These are phyloP conservation scores for Strigamia maritima DNA, from an alignment of 2,888 invertebrate genomes.

Conservation along the genomic window DNA sequence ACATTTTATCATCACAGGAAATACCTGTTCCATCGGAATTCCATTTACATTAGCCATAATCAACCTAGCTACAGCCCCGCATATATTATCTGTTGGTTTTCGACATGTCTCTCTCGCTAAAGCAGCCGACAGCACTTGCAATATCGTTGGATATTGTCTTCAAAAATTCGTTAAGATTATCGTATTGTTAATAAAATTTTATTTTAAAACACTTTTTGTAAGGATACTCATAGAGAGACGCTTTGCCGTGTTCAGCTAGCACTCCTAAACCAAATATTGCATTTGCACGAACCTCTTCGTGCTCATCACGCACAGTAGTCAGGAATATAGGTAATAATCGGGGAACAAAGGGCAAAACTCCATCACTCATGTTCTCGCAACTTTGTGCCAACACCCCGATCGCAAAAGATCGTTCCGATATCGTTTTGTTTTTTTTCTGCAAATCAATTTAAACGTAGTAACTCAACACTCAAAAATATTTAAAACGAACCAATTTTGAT, in stretches of 20 bases:
- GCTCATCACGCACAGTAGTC: conserved; percentile 61
- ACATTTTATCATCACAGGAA: conserved; percentile 67
- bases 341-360: conserved; percentile 59
- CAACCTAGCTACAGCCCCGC: conserved; percentile 71
- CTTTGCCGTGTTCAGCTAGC: conserved; percentile 63
- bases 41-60: conserved; percentile 63
- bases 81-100: conserved; percentile 70
- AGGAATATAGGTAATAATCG: conserved; percentile 64
- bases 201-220: not conserved
- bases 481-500: conserved; percentile 60
- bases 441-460: not conserved
- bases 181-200: not conserved
- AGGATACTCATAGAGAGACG: conserved; percentile 47
- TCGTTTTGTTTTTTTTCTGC: conserved; percentile 64
- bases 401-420: conserved; percentile 67
- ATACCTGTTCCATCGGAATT: conserved; percentile 69
- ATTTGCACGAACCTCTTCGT: conserved; percentile 72
- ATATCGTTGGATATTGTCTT: conserved; percentile 64
- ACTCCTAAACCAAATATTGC: conserved; percentile 73
- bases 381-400: conserved; percentile 72
- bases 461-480: not conserved
- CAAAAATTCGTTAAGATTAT: not conserved
- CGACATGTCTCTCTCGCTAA: conserved; percentile 61
- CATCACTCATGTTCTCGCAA: conserved; percentile 59
- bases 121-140: conserved; percentile 65